A percentile compares a stretch with the other conserved stretches of the same genome.
These are phyloP conservation scores for Aspidapion aeneum DNA, from an alignment of 2,888 invertebrate species.

Conservation along the genomic window DNA sequence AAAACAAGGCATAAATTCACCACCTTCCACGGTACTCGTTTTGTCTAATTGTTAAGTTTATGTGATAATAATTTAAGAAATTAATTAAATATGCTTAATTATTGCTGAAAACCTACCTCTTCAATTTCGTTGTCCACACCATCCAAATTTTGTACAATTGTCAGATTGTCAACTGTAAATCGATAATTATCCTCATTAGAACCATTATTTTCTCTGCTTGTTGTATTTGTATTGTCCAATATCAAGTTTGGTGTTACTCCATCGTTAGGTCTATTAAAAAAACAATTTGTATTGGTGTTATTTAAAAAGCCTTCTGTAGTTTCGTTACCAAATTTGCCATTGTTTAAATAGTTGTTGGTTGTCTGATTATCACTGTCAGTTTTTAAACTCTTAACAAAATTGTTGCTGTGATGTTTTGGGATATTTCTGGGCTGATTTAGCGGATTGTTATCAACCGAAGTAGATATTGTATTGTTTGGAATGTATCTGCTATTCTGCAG, in stretches of 20 bases:
- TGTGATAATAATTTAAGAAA: too few species aligned
- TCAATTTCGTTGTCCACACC: not conserved
- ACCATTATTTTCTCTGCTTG: not conserved
- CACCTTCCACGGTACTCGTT: too few species aligned
- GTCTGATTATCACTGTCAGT: conserved; percentile 3
- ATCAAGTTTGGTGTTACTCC: not conserved
- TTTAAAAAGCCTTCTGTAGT: not conserved
- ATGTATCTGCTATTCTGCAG: conserved; percentile 44
- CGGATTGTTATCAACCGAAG: conserved; percentile 9
- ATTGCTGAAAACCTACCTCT: not conserved
- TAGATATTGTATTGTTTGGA: conserved; percentile 24
- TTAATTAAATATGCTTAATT: too few species aligned
- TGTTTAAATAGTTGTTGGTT: not conserved
- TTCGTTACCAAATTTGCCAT: not conserved
- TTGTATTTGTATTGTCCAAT: not conserved
- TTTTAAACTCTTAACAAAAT: too few species aligned
- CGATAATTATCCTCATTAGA: not conserved
- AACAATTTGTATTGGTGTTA: not conserved
- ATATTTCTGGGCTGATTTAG: not conserved
- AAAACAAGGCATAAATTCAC: too few species aligned
- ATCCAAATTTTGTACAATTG: not conserved
- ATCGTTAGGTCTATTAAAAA: too few species aligned
- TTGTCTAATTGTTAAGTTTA: too few species aligned
- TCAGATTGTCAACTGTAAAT: not conserved
- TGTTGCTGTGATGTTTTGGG: conserved; percentile 3